These are phyloP conservation scores for Cyanocitta stelleri DNA, from an alignment of 2,113 vertebrate genomes.

Conservation along the genomic window DNA sequence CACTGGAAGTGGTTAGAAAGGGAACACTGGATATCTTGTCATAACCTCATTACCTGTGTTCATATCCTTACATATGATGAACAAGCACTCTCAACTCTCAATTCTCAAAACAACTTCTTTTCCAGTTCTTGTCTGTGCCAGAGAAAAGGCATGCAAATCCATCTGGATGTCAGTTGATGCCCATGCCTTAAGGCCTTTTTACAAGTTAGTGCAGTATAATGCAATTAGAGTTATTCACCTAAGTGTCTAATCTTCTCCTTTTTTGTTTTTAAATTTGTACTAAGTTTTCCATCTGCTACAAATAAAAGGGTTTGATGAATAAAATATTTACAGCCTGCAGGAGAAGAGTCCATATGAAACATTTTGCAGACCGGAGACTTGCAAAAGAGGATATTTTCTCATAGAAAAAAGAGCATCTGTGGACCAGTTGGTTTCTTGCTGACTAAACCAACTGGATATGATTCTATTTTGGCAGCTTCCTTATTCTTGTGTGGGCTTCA, in stretches of 20 bases:
- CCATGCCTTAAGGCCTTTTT: neutral
- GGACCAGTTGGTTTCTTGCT: constrained; percentile 49
- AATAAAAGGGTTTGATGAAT: constrained; percentile 55
- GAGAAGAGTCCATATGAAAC: constrained; percentile 20
- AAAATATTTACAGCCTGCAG: constrained; percentile 56
- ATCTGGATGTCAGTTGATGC: neutral
- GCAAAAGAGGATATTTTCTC: constrained; percentile 11
- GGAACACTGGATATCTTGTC: neutral
- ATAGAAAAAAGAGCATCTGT: constrained; percentile 43
- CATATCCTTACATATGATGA: neutral
- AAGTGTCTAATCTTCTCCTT: neutral
- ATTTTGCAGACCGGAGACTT: constrained; percentile 19
- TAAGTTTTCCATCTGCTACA: constrained; percentile 25
- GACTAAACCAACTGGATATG: constrained; percentile 12
- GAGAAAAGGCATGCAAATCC: neutral
- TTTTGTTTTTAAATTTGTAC: constrained; percentile 34
- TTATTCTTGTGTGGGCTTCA: constrained; percentile 29
- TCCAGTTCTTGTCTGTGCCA: neutral
- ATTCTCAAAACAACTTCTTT: neutral
- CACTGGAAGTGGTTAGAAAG: neutral
- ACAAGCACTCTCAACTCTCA: neutral
- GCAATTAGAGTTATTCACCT: constrained; percentile 8
- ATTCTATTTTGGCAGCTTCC: constrained; percentile 23
- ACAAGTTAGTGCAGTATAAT: neutral
- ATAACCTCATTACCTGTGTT: neutral